Conservation (phyloP, 2,797 vertebrate species). For the Parauchenoglanis ngamensis region DNA sequence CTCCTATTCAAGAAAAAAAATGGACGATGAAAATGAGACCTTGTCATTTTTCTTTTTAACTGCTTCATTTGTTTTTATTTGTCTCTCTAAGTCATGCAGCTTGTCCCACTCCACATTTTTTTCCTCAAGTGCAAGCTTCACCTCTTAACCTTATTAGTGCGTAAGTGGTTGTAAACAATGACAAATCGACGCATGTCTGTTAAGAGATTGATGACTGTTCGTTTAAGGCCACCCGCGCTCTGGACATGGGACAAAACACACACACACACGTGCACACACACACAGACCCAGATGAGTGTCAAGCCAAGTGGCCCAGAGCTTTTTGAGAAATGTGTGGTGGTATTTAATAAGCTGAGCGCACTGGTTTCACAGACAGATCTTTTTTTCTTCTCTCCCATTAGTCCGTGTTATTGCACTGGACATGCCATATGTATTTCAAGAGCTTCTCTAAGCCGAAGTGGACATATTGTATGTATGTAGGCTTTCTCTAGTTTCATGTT, state of each 20-base stretch:
- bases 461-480: background rate
- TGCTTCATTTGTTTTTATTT: conserved; percentile 83
- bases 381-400: conserved; percentile 29
- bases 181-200: conserved; percentile 75
- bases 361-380: background rate
- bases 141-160: conserved; percentile 77
- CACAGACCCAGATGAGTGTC: conserved; percentile 3
- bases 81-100: conserved; percentile 67
- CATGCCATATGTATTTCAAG: background rate
- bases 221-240: conserved; percentile 5
- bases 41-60: conserved; percentile 80
- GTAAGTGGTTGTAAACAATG: conserved; percentile 78
- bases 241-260: conserved; percentile 20
- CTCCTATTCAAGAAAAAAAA: conserved; percentile 60
- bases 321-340: conserved; percentile 51
- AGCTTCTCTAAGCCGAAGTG: background rate
- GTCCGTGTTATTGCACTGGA: conserved; percentile 17
- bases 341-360: conserved; percentile 50
- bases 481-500: background rate
- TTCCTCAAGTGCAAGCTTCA: conserved; percentile 65
- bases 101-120: conserved; percentile 71
- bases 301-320: background rate
- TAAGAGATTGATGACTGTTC: conserved; percentile 59
- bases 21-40: conserved; percentile 65
- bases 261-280: conserved; percentile 9